A percentile compares a stretch with the other conserved stretches of the same genome.
Evolutionary conservation across 2,888 invertebrate genomes (phyloP).

Genomic region (Limulus polyphemus): DNA sequence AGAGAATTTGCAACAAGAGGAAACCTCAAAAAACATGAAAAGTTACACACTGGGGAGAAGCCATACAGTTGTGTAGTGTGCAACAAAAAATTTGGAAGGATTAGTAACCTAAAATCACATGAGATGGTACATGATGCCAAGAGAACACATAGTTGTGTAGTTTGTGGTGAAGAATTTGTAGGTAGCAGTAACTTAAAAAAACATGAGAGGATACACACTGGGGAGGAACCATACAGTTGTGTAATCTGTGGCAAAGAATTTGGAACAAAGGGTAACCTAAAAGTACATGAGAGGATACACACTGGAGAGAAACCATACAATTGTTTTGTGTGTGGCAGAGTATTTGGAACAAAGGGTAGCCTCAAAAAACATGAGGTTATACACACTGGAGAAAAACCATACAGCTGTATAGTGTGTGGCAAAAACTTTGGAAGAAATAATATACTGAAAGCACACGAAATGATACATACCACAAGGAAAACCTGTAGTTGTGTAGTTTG

Average conservation of each 20-base stretch:
- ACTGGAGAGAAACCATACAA: constrained; percentile 4
- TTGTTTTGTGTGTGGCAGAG: constrained; percentile 5
- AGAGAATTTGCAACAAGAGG: background rate
- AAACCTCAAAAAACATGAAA: background rate
- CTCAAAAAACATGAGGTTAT: background rate
- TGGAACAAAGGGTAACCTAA: background rate
- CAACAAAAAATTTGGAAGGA: background rate
- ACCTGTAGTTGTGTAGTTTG: constrained; percentile 4
- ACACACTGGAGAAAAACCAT: constrained; percentile 3
- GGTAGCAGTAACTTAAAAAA: background rate
- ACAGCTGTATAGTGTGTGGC: constrained; percentile 2
- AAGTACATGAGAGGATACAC: constrained; percentile 1
- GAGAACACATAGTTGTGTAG: background rate
- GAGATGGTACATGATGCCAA: background rate
- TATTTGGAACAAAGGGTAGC: background rate
- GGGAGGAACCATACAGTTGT: background rate
- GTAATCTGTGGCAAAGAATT: background rate
- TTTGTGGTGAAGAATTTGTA: constrained; percentile 2
- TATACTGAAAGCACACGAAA: constrained; percentile 1
- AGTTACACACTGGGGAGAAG: background rate
- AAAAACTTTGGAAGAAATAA: constrained; percentile 1
- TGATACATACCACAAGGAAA: constrained; percentile 2
- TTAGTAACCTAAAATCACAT: background rate
- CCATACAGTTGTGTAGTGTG: constrained; percentile 4
- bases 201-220: constrained; percentile 4